A percentile compares a stretch with the other conserved stretches of the same genome.
Evolutionary conservation across 2,888 invertebrate genomes (phyloP).

Genomic region (Ophion ventricosus): DNA sequence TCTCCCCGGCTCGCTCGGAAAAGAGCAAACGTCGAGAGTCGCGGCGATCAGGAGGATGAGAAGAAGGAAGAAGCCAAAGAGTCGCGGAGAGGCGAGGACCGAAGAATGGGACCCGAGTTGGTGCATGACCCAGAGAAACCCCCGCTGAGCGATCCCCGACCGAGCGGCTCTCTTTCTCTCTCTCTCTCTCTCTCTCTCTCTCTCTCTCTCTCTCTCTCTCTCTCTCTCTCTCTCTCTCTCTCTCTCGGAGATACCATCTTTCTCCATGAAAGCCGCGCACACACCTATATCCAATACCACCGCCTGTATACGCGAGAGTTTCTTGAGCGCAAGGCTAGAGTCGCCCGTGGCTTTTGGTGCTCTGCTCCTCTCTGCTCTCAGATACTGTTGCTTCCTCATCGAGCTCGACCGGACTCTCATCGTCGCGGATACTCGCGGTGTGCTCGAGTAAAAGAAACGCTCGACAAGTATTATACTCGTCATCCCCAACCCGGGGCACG

Average conservation of each 20-base stretch:
- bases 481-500: not conserved
- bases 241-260: slow-evolving; percentile 81
- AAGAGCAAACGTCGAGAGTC: slow-evolving; percentile 59
- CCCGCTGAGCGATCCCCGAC: slow-evolving; percentile 83
- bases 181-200: slow-evolving; percentile 77
- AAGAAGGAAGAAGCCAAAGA: slow-evolving; percentile 44
- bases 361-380: not conserved
- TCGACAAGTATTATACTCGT: not conserved
- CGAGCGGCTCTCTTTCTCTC: slow-evolving; percentile 71
- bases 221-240: not conserved
- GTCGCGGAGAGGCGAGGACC: slow-evolving; percentile 57
- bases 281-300: slow-evolving; percentile 2
- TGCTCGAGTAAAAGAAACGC: too few species aligned
- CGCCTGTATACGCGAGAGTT: slow-evolving; percentile 38
- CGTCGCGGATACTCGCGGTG: too few species aligned
- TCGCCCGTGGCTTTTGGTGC: slow-evolving; percentile 59
- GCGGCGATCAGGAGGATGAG: slow-evolving; percentile 55
- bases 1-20: not conserved
- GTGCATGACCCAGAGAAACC: slow-evolving; percentile 83
- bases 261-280: slow-evolving; percentile 62
- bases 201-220: slow-evolving; percentile 66
- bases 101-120: slow-evolving; percentile 80
- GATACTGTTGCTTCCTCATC: slow-evolving; percentile 23
- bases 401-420: not conserved
- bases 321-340: slow-evolving; percentile 49